Percentiles rank a stretch among this genome's conserved stretches.
Evolutionary conservation across 1,140 invertebrate genomes (phyloP).

Genomic region (Heliothis subflexa): DNA sequence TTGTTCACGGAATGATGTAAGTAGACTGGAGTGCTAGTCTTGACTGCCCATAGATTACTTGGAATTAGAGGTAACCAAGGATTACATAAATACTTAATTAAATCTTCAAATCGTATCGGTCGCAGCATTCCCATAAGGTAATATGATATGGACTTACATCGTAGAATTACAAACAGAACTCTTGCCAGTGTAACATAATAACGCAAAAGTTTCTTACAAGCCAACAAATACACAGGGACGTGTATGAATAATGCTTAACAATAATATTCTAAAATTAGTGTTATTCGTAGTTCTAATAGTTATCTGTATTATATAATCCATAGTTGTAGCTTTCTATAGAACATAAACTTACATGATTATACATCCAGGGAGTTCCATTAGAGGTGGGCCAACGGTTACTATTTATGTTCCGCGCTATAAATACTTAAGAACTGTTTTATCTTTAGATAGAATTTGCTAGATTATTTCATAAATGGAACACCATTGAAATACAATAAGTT

Average conservation of each 20-base stretch:
- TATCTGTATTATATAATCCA: conserved; percentile 5
- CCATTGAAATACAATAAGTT: no score
- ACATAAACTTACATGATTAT: neutral
- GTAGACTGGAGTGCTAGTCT: no score
- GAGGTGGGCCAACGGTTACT: no score
- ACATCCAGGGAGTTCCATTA: no score
- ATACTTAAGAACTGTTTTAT: no score
- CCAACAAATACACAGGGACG: neutral
- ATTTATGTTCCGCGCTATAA: no score
- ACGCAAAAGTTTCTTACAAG: conserved; percentile 46
- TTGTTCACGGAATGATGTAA: no score
- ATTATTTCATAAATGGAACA: no score
- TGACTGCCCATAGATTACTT: no score
- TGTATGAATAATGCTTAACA: conserved; percentile 1
- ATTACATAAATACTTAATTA: neutral
- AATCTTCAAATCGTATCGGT: neutral
- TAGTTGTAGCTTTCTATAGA: conserved; percentile 10
- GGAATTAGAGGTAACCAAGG: neutral
- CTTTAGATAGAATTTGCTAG: no score
- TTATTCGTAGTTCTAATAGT: conserved; percentile 17
- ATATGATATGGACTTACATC: conserved; percentile 26
- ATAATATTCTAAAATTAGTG: conserved; percentile 11
- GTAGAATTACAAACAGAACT: conserved; percentile 74
- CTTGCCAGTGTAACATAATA: conserved; percentile 68
- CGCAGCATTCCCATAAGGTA: neutral